Conservation (phyloP, 2,113 vertebrate species). For the Sinocyclocheilus grahami region DNA sequence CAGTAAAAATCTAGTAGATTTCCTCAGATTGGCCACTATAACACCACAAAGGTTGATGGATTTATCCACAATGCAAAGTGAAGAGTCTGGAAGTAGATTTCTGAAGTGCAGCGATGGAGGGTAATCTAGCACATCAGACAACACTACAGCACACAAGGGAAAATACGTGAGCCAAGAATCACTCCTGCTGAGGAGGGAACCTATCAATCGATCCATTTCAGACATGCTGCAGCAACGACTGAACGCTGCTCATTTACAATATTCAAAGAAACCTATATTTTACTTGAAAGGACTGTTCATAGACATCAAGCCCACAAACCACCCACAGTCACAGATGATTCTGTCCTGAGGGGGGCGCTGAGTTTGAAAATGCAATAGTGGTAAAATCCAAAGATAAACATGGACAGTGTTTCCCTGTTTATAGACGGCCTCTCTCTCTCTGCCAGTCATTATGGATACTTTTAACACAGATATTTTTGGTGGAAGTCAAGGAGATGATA, state of each 20-base stretch:
- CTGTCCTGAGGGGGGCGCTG: neutral
- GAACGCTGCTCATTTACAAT: neutral
- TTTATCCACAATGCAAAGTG: constrained; percentile 10
- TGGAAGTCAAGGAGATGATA: neutral
- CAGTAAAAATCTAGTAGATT: constrained; percentile 9
- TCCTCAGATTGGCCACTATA: constrained; percentile 12
- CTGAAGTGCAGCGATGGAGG: neutral
- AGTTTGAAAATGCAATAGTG: neutral
- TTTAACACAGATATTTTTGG: constrained; percentile 49
- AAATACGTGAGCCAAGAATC: constrained; percentile 32
- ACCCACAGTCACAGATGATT: neutral
- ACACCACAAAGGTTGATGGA: constrained; percentile 21
- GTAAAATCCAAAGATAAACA: constrained; percentile 24
- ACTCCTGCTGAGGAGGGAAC: constrained; percentile 4
- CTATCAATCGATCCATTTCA: neutral
- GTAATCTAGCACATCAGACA: neutral
- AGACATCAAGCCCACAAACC: neutral
- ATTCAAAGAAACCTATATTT: neutral
- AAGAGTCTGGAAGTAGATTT: constrained; percentile 17
- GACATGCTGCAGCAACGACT: neutral
- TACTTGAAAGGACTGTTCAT: neutral
- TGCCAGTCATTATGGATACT: constrained; percentile 52
- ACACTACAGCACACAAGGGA: neutral
- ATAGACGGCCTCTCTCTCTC: constrained; percentile 17
- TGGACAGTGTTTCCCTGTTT: constrained; percentile 32